These are phyloP conservation scores for Todiramphus saurophagus DNA, from an alignment of 2,113 vertebrate species.

Conservation along the genomic window DNA sequence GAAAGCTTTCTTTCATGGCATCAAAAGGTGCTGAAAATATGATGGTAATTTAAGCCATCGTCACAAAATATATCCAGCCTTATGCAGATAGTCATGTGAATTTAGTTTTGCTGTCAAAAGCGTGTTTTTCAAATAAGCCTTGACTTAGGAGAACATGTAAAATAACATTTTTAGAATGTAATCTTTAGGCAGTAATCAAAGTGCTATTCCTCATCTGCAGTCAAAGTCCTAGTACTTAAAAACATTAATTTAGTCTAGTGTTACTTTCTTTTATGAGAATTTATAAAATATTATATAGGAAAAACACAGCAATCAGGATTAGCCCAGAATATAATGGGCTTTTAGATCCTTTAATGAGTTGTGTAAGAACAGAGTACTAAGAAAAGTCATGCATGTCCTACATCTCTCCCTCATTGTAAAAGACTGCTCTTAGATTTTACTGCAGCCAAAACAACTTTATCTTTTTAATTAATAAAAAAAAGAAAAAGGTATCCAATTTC, in stretches of 20 bases:
- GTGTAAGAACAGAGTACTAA: neutral
- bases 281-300: constrained; percentile 54
- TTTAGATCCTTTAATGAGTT: constrained; percentile 38
- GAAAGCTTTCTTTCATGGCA: constrained; percentile 48
- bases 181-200: neutral
- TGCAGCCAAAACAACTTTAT: constrained; percentile 41
- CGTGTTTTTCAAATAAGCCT: constrained; percentile 38
- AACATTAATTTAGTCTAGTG: constrained; percentile 1
- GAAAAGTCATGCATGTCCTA: constrained; percentile 47
- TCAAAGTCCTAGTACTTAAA: neutral
- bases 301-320: neutral
- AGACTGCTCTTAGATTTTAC: constrained; percentile 37
- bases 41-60: constrained; percentile 44
- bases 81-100: constrained; percentile 28
- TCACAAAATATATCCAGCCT: constrained; percentile 17
- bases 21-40: constrained; percentile 11
- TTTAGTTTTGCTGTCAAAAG: constrained; percentile 54
- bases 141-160: neutral
- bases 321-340: constrained; percentile 7
- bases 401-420: constrained; percentile 61
- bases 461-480: constrained; percentile 30
- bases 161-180: constrained; percentile 4
- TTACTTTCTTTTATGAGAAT: constrained; percentile 48
- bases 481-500: constrained; percentile 2
- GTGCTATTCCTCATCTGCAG: neutral